Evolutionary conservation across 2,888 invertebrate species (phyloP).

Genomic region (Lysandra bellargus): DNA sequence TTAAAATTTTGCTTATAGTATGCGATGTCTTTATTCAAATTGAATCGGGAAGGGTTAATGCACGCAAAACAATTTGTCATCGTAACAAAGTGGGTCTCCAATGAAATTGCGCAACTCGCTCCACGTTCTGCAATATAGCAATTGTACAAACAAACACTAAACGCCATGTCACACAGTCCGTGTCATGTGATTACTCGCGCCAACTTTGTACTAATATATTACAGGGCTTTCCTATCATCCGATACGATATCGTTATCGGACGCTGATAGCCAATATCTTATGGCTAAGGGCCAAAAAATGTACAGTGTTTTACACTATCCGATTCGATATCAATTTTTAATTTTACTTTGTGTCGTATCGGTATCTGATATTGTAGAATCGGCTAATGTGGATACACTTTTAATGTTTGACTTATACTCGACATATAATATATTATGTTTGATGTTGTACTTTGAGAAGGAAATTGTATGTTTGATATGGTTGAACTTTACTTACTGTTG

Average conservation of each 20-base stretch:
- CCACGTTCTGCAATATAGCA: slow-evolving; percentile 51
- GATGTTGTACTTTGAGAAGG: background rate
- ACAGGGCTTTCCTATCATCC: background rate
- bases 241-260: background rate
- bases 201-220: slow-evolving; percentile 5
- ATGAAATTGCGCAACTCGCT: slow-evolving; percentile 57
- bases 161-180: slow-evolving; percentile 5
- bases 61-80: slow-evolving; percentile 56
- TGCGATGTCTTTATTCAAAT: slow-evolving; percentile 17
- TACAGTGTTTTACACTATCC: background rate
- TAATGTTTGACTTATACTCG: background rate
- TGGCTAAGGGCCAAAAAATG: background rate
- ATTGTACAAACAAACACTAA: slow-evolving; percentile 36
- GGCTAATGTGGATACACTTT: background rate
- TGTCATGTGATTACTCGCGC: slow-evolving; percentile 2
- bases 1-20: slow-evolving; percentile 1
- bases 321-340: background rate
- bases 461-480: background rate
- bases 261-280: background rate
- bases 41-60: slow-evolving; percentile 48
- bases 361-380: too few relatives aligned
- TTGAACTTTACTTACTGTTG: background rate
- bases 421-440: background rate
- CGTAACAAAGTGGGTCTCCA: slow-evolving; percentile 51
- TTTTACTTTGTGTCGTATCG: background rate